These are phyloP conservation scores for Patella pellucida DNA, from an alignment of 2,888 invertebrate species.

Conservation along the genomic window DNA sequence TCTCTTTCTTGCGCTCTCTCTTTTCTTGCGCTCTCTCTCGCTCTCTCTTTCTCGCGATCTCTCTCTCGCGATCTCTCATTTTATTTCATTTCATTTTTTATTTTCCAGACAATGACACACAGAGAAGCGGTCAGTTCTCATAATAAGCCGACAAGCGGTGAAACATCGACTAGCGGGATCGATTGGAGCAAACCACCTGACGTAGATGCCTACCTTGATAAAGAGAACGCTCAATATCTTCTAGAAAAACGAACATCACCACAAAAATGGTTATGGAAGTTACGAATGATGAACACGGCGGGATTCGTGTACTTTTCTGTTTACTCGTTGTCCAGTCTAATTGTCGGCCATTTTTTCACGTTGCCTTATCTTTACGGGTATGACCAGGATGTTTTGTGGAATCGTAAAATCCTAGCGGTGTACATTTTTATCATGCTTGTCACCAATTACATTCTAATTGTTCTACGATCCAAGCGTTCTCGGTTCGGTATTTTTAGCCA, in stretches of 20 bases:
- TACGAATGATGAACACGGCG: conserved; percentile 38
- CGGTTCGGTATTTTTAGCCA: not conserved
- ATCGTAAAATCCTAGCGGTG: conserved; percentile 34
- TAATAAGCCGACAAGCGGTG: not conserved
- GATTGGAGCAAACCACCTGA: not conserved
- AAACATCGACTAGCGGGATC: too few relatives aligned
- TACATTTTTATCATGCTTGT: conserved; percentile 46
- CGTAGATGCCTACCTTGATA: not conserved
- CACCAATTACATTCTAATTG: conserved; percentile 49
- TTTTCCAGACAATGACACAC: not conserved
- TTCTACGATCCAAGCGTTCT: conserved; percentile 40
- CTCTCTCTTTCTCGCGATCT: conserved; percentile 8
- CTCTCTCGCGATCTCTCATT: conserved; percentile 9
- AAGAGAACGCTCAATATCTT: conserved; percentile 8
- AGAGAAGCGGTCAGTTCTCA: conserved; percentile 10
- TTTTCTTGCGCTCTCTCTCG: too few relatives aligned
- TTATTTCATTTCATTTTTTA: not conserved
- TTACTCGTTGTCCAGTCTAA: conserved; percentile 37
- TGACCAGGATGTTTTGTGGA: conserved; percentile 29
- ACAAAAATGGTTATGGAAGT: conserved; percentile 24
- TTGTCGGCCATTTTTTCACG: conserved; percentile 40
- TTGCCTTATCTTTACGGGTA: conserved; percentile 40
- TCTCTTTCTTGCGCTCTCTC: too few relatives aligned
- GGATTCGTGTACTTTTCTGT: conserved; percentile 46
- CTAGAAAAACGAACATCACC: conserved; percentile 10